Evolutionary conservation across 2,888 invertebrate genomes (phyloP), one percentile per base, ranked within the genome.

Genomic region (Perdita meconis): DNA sequence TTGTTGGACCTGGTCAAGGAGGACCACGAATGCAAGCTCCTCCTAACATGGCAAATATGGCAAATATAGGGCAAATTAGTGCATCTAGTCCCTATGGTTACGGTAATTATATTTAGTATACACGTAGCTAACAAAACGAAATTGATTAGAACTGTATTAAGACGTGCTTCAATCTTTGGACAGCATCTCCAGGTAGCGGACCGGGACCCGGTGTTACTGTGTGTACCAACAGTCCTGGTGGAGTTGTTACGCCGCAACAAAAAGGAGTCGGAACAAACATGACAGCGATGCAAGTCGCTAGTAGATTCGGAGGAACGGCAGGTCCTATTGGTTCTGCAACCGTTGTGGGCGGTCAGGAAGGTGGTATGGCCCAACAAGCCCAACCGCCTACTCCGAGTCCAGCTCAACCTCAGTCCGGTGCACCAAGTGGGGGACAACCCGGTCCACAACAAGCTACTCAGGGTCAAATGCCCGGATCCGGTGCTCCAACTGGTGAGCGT

Each of bases 331-430:
- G 92, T 68, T 93, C 92, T 78, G 87, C 88, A 1, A 94, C 92
- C 84, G 94, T 92, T 1, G 91, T 92, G 83, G 93, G 93, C 61
- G 95, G 94, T 77, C 95, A 94, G 85, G 95, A 95, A 80, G 94
- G 94, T 63, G 95, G 95, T 50, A 95, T 95, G 92, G 95, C 96
- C 4, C 95, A 94, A 78, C 96, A 95, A 89, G 95, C 96, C 26
- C 96, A 96, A 88, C 96, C 96, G 22, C 95, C 96, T 59, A 96
- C 96, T 40, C 96, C 96, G 44, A 95, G 96, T 53, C 96, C 96
- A 42, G 96, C 96, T 84, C 96, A 96, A 83, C 96, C 96, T 12
- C 96, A 96, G 84, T 95, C 96, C 59, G 96, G 96, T 6, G 95
- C 96, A 47, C 96, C 95, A 2, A 93, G 94, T 51, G 94, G 94